phyloP scores from a whole-genome alignment of 2,797 vertebrate genomes.

The Valencia hispanica region DNA sequence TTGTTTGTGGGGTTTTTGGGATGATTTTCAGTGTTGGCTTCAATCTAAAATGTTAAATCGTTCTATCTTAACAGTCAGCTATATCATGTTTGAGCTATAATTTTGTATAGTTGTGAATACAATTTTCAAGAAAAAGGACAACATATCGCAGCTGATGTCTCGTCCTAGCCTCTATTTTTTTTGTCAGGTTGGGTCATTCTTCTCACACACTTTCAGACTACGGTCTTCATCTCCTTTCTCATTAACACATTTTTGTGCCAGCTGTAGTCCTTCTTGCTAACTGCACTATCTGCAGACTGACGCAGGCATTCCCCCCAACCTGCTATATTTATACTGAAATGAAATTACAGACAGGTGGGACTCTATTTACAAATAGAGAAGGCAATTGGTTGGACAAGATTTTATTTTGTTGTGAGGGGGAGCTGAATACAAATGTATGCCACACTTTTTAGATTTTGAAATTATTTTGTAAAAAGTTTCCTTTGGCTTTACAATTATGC shows the following conservation, averaged over 20 bases:
- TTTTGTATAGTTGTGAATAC: too few relatives aligned
- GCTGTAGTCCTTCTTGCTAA: neutral
- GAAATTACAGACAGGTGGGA: neutral
- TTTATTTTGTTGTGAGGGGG: neutral
- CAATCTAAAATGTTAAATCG: too few relatives aligned
- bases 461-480: neutral
- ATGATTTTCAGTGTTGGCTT: neutral
- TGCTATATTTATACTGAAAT: neutral
- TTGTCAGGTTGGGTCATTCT: neutral
- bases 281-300: neutral
- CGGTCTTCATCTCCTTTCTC: neutral
- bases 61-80: neutral
- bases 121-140: too few relatives aligned
- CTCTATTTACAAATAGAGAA: neutral
- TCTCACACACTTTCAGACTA: neutral
- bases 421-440: neutral
- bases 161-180: neutral
- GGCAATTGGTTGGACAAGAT: neutral
- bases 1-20: neutral
- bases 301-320: neutral
- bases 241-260: neutral
- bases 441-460: neutral
- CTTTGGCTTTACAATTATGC: neutral
- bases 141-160: neutral
- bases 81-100: neutral